These are phyloP conservation scores for Channa maculata DNA, from an alignment of 2,113 vertebrate species.

Conservation along the genomic window DNA sequence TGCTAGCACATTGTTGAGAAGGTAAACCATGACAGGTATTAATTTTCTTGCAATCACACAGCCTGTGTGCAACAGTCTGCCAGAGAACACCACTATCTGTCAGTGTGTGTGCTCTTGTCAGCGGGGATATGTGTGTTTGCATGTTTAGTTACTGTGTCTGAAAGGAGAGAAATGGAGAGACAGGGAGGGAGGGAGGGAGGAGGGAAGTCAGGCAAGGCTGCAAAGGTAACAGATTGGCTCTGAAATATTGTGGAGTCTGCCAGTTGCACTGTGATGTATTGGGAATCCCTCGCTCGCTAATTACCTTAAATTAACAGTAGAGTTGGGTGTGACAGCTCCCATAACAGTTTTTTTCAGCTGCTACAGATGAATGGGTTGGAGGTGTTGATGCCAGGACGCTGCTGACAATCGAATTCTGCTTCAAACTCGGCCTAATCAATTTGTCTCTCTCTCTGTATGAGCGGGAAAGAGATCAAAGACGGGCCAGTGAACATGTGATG, in stretches of 20 bases:
- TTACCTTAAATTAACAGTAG: conserved; percentile 89
- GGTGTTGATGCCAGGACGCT: conserved; percentile 78
- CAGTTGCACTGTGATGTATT: conserved; percentile 85
- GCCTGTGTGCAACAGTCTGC: neutral
- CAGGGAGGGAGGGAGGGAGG: conserved; percentile 29
- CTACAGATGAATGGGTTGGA: conserved; percentile 84
- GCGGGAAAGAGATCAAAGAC: conserved; percentile 41
- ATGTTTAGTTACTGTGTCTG: conserved; percentile 51
- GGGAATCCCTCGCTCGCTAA: conserved; percentile 86
- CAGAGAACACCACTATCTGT: conserved; percentile 8
- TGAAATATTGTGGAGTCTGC: conserved; percentile 85
- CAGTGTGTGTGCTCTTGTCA: conserved; percentile 12
- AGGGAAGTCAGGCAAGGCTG: conserved; percentile 44
- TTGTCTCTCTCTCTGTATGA: conserved; percentile 42
- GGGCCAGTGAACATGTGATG: conserved; percentile 63
- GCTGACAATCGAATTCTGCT: conserved; percentile 84
- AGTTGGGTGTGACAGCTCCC: conserved; percentile 87
- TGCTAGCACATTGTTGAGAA: neutral
- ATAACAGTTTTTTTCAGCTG: conserved; percentile 85
- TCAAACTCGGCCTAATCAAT: conserved; percentile 77
- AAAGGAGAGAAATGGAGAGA: conserved; percentile 42
- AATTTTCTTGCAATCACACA: neutral
- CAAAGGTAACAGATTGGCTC: conserved; percentile 81
- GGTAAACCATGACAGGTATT: neutral
- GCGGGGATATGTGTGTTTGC: conserved; percentile 36